Percentiles rank a stretch among this genome's conserved stretches.
Evolutionary conservation across 1,140 invertebrate genomes (phyloP).

Genomic region (Sarcophaga bullata): DNA sequence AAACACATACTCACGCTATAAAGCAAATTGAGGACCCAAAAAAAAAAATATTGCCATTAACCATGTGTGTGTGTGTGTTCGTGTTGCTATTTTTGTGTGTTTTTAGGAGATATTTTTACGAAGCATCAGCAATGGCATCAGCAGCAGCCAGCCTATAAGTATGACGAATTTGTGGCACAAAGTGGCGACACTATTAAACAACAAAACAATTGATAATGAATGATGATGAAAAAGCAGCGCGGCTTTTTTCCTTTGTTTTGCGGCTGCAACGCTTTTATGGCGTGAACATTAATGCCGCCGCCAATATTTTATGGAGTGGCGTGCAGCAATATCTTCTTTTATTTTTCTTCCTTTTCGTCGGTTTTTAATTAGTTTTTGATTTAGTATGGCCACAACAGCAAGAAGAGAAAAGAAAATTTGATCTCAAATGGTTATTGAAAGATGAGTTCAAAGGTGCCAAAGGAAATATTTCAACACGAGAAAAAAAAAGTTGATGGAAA

Average conservation of each 20-base stretch:
- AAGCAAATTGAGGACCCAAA: too few species aligned
- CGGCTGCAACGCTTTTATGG: too few species aligned
- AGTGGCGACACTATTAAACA: conserved; percentile 43
- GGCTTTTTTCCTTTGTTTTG: neutral
- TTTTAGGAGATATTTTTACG: too few species aligned
- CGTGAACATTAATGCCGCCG: too few species aligned
- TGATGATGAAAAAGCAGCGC: neutral
- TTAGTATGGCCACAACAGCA: neutral
- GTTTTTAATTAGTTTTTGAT: conserved; percentile 17
- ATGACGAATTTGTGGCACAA: conserved; percentile 43
- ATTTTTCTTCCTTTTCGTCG: neutral
- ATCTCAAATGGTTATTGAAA: neutral
- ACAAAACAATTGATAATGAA: conserved; percentile 27
- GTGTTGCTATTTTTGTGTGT: too few species aligned
- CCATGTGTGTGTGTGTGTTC: too few species aligned
- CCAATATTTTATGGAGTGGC: too few species aligned
- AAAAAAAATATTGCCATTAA: too few species aligned
- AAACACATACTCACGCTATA: neutral
- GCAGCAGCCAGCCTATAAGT: neutral
- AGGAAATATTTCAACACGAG: too few species aligned
- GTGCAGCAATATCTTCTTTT: neutral
- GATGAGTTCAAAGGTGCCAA: neutral
- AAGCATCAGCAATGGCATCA: too few species aligned
- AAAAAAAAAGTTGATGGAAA: too few species aligned
- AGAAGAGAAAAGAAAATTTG: neutral